phyloP scores from a whole-genome alignment of 2,113 vertebrate species.

The Thinocorus orbignyianus region DNA sequence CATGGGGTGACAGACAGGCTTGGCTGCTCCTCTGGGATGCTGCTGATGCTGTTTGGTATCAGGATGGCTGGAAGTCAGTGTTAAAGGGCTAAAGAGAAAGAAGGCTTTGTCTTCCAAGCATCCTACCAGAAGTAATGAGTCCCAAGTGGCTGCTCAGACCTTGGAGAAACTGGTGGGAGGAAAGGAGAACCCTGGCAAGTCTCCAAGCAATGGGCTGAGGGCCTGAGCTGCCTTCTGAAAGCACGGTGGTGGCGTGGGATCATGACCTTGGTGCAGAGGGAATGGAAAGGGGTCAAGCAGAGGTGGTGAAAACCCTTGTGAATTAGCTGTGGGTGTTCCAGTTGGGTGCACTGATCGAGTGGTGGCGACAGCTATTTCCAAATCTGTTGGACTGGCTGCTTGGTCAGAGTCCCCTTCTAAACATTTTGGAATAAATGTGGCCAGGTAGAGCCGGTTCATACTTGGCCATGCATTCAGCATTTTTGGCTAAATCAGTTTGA shows the following conservation, averaged over 20 bases:
- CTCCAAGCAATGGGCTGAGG: background rate
- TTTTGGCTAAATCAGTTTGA: background rate
- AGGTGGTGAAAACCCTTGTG: background rate
- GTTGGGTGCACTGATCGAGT: background rate
- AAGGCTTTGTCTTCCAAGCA: background rate
- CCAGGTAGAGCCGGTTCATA: background rate
- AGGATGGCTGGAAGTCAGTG: background rate
- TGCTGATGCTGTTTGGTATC: background rate
- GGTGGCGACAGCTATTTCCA: background rate
- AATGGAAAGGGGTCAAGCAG: background rate
- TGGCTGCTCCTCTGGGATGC: background rate
- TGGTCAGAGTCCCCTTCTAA: background rate
- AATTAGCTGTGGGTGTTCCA: background rate
- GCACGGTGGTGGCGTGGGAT: background rate
- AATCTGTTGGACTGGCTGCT: background rate
- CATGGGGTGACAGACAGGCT: background rate
- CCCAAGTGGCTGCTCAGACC: background rate
- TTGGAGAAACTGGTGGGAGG: background rate
- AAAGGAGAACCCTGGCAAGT: background rate
- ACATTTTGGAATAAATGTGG: rapidly evolving
- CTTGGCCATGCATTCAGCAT: background rate
- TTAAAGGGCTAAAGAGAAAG: background rate
- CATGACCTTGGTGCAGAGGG: background rate
- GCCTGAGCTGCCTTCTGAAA: background rate
- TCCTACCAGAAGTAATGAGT: background rate